These are phyloP conservation scores for Ruditapes philippinarum DNA, from an alignment of 1,140 invertebrate genomes.

Conservation along the genomic window DNA sequence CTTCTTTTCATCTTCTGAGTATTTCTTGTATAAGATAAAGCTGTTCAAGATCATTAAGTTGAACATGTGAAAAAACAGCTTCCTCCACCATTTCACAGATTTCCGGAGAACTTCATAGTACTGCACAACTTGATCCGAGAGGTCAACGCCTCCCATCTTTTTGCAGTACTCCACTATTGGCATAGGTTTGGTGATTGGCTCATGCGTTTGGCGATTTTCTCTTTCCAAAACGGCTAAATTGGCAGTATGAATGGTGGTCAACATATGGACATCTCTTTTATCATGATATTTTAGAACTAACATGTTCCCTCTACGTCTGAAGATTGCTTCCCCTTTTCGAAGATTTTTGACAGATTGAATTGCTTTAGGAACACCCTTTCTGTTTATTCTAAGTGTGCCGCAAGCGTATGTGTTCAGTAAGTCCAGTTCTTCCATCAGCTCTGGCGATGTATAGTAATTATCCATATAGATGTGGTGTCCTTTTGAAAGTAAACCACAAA, in stretches of 20 bases:
- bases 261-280: conserved; percentile 49
- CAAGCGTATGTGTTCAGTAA: too few species aligned
- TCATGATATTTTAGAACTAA: conserved; percentile 55
- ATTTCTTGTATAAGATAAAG: not conserved
- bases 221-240: too few species aligned
- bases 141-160: conserved; percentile 36
- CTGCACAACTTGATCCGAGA: conserved; percentile 27
- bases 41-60: conserved; percentile 2
- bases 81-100: conserved; percentile 37
- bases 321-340: conserved; percentile 24
- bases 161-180: conserved; percentile 20
- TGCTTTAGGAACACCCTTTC: too few species aligned
- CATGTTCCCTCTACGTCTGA: conserved; percentile 39
- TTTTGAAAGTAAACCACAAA: not conserved
- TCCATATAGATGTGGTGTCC: conserved; percentile 51
- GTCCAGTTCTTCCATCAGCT: not conserved
- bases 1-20: conserved; percentile 16
- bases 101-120: conserved; percentile 4
- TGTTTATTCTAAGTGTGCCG: too few species aligned
- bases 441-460: conserved; percentile 55
- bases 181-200: conserved; percentile 37
- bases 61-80: conserved; percentile 29
- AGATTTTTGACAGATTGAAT: too few species aligned
- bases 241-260: conserved; percentile 48
- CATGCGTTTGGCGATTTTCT: not conserved